These are phyloP conservation scores for Diglossa brunneiventris DNA, from an alignment of 2,113 vertebrate species.

Conservation along the genomic window DNA sequence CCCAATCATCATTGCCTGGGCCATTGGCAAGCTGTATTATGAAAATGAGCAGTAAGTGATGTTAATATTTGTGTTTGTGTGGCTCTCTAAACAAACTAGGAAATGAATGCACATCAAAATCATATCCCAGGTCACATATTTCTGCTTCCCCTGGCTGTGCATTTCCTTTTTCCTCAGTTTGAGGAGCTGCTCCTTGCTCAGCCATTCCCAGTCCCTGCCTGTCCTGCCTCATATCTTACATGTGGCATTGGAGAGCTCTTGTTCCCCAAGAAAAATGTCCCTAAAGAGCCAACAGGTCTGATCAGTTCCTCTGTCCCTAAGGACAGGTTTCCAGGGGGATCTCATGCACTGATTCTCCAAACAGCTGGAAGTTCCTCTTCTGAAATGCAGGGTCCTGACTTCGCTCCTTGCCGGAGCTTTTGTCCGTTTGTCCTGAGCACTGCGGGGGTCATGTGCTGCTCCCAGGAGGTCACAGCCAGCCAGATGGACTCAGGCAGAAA, in stretches of 20 bases:
- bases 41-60: constrained; percentile 91
- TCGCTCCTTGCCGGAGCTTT: neutral
- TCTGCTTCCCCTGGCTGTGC: neutral
- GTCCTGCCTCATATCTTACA: neutral
- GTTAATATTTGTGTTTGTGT: neutral
- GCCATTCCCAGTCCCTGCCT: neutral
- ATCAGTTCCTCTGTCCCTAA: neutral
- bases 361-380: neutral
- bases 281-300: neutral
- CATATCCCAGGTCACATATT: neutral
- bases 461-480: neutral
- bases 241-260: neutral
- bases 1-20: constrained; percentile 91
- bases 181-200: neutral
- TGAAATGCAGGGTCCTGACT: neutral
- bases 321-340: neutral
- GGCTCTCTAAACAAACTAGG: neutral
- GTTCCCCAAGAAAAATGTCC: neutral
- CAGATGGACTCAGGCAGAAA: neutral
- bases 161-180: neutral
- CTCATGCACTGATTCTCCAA: neutral
- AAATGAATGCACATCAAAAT: neutral
- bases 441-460: neutral
- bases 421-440: neutral
- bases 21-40: constrained; percentile 87